These are phyloP conservation scores for Halcyon chelicuti DNA, from an alignment of 2,797 vertebrate genomes.

Conservation along the genomic window DNA sequence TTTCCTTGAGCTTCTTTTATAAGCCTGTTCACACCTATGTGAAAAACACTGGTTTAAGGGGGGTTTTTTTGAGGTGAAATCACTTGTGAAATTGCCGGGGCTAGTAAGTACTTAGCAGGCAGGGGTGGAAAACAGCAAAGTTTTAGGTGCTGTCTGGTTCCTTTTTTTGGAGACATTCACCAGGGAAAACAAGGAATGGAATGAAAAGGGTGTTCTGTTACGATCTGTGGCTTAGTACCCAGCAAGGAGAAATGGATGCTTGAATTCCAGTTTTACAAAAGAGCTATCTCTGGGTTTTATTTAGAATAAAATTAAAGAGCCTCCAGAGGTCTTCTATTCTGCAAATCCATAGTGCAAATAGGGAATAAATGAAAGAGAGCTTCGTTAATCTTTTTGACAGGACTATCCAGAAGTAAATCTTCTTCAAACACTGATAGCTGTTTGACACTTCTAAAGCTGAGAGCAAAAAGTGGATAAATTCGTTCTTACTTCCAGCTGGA, in stretches of 20 bases:
- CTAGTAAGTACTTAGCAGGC: neutral
- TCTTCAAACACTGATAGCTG: neutral
- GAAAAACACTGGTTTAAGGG: neutral
- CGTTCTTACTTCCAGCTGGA: neutral
- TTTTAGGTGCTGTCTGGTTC: neutral
- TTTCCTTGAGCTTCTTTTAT: neutral
- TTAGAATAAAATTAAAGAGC: neutral
- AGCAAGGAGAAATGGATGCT: neutral
- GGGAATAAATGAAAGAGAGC: conserved; percentile 11
- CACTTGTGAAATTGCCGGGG: neutral
- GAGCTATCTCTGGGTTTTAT: neutral
- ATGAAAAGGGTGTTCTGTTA: neutral
- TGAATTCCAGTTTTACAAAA: neutral
- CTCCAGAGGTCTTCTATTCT: neutral
- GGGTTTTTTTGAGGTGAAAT: neutral
- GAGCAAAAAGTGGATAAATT: neutral
- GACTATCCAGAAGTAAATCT: conserved; percentile 19
- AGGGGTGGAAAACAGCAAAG: neutral
- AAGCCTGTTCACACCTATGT: neutral
- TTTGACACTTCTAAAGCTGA: neutral
- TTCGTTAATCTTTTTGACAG: conserved; percentile 10
- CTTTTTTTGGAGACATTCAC: neutral
- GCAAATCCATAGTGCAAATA: neutral
- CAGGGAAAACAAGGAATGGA: neutral
- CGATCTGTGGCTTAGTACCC: neutral